Evolutionary conservation across 1,140 invertebrate species (phyloP), one percentile per base, ranked within the genome.

Genomic region (Saxidomus purpurata): DNA sequence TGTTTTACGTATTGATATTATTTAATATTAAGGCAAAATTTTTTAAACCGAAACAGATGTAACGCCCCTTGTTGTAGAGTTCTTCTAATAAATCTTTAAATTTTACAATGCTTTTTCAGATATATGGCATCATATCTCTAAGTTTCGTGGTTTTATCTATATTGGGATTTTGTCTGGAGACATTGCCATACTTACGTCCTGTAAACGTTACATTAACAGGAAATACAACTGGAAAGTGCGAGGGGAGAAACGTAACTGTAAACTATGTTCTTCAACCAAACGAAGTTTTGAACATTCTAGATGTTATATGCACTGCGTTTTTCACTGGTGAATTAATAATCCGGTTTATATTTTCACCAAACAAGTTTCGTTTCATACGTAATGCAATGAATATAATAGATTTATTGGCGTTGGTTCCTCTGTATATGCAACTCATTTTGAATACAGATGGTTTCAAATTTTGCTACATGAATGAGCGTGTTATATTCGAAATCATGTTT

Each of bases 111-210:
- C n/a, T 63, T 0, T 92, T 93, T 38, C 92, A 96, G 98, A 97
- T 98, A 92, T 97, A 98, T 95, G 98, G 98, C 67, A 97, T 98
- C 67, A 97, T 98, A 91, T 98, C 98, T 0, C 97, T 99, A 61
- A 98, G 98, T 95, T 98, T 98, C 97, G 98, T 99, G 94, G 98
- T 98, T 95, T 96, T 98, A 55, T 98, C 98, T 89, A 98, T 99
- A 87, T 96, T 98, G 67, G 98, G 98, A 67, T 99, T 99, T 96
- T 99, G 98, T 96, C 96, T 99, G 94, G 99, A 99, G 96, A 99
- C 98, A 0, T 97, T 98, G 94, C 98, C 98, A 0, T 97, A 97
- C 92, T 97, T 98, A 90, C 96, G 98, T 96, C 97, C 89, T 98
- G 61, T 31, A 28, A 90, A 87, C 81, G 67, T 52, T 71, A 82